Evolutionary conservation across 2,888 invertebrate genomes (phyloP).

Genomic region (Drosophila testacea): DNA sequence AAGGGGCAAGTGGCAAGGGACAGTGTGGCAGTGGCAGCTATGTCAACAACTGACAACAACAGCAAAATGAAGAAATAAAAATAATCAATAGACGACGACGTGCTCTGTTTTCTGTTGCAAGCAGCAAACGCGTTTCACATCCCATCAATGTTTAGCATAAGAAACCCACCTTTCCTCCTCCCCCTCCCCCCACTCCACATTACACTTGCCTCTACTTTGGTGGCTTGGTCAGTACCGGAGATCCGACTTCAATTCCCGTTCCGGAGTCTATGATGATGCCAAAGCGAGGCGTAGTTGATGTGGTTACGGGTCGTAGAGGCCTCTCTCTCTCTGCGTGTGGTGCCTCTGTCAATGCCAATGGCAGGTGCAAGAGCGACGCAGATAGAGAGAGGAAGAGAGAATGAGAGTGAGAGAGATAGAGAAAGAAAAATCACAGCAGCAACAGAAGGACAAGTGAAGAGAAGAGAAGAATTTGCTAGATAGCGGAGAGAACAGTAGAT

Average conservation of each 20-base stretch:
- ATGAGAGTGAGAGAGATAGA: constrained; percentile 12
- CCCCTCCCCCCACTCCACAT: not conserved
- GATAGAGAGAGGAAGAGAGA: constrained; percentile 6
- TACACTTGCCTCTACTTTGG: not conserved
- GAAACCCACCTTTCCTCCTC: not conserved
- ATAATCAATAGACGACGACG: constrained; percentile 64
- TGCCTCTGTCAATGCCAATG: constrained; percentile 69
- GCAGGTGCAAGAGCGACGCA: constrained; percentile 51
- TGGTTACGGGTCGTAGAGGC: not conserved
- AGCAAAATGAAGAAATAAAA: constrained; percentile 61
- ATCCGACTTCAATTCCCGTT: not conserved
- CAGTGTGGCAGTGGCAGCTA: constrained; percentile 21
- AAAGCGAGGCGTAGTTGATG: not conserved
- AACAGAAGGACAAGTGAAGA: constrained; percentile 12
- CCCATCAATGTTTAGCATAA: constrained; percentile 2
- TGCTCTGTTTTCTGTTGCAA: not conserved
- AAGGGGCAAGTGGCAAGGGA: too few relatives aligned
- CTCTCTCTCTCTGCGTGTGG: constrained; percentile 3
- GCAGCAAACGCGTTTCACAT: constrained; percentile 9
- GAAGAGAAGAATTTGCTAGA: not conserved
- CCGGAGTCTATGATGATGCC: constrained; percentile 1
- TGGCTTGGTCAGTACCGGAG: constrained; percentile 33
- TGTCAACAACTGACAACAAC: constrained; percentile 61
- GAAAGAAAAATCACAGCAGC: constrained; percentile 60
- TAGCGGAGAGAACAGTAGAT: not conserved